Evolutionary conservation across 2,888 invertebrate species (phyloP).

Genomic region (Calliscelio sp.): DNA sequence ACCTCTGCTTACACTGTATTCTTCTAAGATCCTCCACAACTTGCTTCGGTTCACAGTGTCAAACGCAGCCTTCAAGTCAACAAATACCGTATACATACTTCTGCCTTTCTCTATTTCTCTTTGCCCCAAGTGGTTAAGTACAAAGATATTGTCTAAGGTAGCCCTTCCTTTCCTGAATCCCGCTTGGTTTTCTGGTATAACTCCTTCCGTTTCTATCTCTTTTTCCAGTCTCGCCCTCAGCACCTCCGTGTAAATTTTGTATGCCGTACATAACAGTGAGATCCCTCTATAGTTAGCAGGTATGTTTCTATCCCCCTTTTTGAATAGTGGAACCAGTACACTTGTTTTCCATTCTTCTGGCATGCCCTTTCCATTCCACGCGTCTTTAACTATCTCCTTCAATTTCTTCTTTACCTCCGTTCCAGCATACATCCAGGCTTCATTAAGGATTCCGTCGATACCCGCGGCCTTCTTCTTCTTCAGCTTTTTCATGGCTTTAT

Average conservation of each 20-base stretch:
- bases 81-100: background rate
- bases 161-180: background rate
- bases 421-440: background rate
- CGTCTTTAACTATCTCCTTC: background rate
- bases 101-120: background rate
- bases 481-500: background rate
- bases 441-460: background rate
- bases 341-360: conserved; percentile 7
- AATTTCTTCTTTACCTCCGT: background rate
- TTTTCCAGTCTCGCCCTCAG: background rate
- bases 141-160: background rate
- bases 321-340: background rate
- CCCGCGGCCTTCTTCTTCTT: conserved; percentile 7
- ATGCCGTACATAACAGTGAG: background rate
- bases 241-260: background rate
- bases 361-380: background rate
- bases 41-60: background rate
- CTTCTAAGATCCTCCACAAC: background rate
- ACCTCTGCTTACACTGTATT: background rate
- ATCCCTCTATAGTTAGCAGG: conserved; percentile 1
- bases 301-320: background rate
- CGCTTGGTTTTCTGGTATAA: background rate
- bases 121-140: background rate
- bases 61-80: background rate
- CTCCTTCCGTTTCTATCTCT: background rate